Base-by-base conservation (phyloP, 2,113 vertebrate genomes). In the Malaclemys terrapin region DNA sequence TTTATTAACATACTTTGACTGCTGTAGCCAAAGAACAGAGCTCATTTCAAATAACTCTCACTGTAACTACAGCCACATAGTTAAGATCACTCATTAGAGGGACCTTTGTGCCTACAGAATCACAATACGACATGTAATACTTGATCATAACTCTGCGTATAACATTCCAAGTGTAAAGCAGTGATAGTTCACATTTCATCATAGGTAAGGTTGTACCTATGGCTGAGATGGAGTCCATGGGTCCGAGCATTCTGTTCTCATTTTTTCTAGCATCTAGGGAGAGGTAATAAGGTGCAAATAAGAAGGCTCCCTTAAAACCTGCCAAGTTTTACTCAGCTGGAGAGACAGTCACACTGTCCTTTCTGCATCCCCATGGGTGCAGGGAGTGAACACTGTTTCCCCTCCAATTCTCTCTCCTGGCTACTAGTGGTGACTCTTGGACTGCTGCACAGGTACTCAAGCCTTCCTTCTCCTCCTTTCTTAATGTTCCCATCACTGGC, bases 1-100 rank as follows among this genome's bases (percentile, higher is more conserved):
- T 85, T 85, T 54, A 85, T 57, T 88, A 54, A 29, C 0, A 0
- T 87, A n/a, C 56, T 92, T 90, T 89, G 82, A 82, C 88, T 95
- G 42, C 31, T 84, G 72, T 56, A 96, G 91, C 54, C 69, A 80
- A 76, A 22, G 87, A 35, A 38, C 19, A 38, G 27, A 85, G 76
- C 91, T 89, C 45, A 65, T 83, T 94, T 93, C 82, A 93, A 89
- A 83, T 84, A 81, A 82, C 8, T 80, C 42, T 62, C 80, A 57
- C 29, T 91, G 69, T 87, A 89, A 89, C 8, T 3, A 1, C 45
- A 80, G 80, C 83, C 8, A n/a, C n/a, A 69, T 38, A 62, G 75
- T 75, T 53, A 76, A 93, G 49, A 62, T 17, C 87, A 90, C 47
- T 38, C 35, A 0, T 0, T 50, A 72, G 24, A 35, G 35, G n/a